Evolutionary conservation across 64 coral and sea anemone genomes (phyloP), one percentile per base, ranked within the genome.

Genomic region (Dendrophyllia cribrosa): DNA sequence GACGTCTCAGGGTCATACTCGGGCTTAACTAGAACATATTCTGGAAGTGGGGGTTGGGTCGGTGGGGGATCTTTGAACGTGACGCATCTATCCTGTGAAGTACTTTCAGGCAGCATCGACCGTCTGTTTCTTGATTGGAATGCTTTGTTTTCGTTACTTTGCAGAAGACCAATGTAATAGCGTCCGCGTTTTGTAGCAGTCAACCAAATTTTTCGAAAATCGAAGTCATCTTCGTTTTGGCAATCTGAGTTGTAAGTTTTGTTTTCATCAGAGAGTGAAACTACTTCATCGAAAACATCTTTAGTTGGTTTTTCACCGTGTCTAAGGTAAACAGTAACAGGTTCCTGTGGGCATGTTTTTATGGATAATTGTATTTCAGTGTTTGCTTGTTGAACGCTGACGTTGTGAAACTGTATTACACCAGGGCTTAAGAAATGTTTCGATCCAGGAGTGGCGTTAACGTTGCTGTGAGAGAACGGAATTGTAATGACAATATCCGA

Each of bases 21-120:
- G 21, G 84, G 56, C 4, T 76, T 52, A 9, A 83, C 7, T 4
- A 17, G 3, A 7, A 51, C 72, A 49, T 17, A 19, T 49, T 75
- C 72, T 7, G 17, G 14, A 19, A 13, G 72, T 49, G 72, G n/a
- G n/a, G n/a, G n/a, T n/a, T n/a, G 68, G n/a, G 90, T 85, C 3
- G 90, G 90, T 12, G 90, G 90, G 11, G 90, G 90, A 58, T 85
- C 66, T 76, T 92, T 92, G 53, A 85, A 92, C 45, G 12, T 92
- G 53, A 92, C 75, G 16, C 90, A 92, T 86, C 3, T 75, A 15
- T 52, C 90, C 22, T 1, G 66, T 19, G 53, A 46, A 22, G 49
- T 17, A 11, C 4, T 26, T n/a, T 20, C 79, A 49, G 47, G 15
- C 13, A 49, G 11, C 14, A 75, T 0, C 5, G 72, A 75, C 8